Conservation (phyloP, 2,888 invertebrate species). For the Mimas tiliae region DNA sequence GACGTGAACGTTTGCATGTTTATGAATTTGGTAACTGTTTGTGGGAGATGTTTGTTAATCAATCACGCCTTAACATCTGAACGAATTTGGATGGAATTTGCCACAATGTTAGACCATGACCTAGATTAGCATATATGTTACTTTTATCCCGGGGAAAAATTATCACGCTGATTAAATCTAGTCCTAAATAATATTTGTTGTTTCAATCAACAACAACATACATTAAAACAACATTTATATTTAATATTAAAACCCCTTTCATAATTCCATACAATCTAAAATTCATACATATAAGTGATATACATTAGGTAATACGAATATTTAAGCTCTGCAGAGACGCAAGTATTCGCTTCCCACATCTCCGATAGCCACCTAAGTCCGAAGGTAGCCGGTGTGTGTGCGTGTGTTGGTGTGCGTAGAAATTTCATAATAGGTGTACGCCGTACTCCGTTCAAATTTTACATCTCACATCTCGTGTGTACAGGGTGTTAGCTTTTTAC, state of each 20-base stretch:
- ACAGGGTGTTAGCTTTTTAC: constrained; percentile 54
- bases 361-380: constrained; percentile 73
- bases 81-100: too few relatives aligned
- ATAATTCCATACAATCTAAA: constrained; percentile 69
- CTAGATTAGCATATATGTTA: too few relatives aligned
- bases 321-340: constrained; percentile 77
- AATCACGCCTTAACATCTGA: too few relatives aligned
- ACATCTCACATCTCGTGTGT: constrained; percentile 76
- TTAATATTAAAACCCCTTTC: constrained; percentile 31
- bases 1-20: too few relatives aligned
- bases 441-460: constrained; percentile 80
- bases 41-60: too few relatives aligned
- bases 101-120: too few relatives aligned
- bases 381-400: constrained; percentile 53
- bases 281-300: constrained; percentile 75
- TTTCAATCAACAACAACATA: too few relatives aligned
- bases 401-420: constrained; percentile 69
- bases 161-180: too few relatives aligned
- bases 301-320: constrained; percentile 80
- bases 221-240: too few relatives aligned
- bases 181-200: too few relatives aligned
- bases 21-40: too few relatives aligned
- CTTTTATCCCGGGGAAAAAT: too few relatives aligned
- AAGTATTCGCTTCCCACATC: constrained; percentile 67
- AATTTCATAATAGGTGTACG: constrained; percentile 82